phyloP scores from a whole-genome alignment of 1,140 invertebrate species.

The Halotydeus destructor region DNA sequence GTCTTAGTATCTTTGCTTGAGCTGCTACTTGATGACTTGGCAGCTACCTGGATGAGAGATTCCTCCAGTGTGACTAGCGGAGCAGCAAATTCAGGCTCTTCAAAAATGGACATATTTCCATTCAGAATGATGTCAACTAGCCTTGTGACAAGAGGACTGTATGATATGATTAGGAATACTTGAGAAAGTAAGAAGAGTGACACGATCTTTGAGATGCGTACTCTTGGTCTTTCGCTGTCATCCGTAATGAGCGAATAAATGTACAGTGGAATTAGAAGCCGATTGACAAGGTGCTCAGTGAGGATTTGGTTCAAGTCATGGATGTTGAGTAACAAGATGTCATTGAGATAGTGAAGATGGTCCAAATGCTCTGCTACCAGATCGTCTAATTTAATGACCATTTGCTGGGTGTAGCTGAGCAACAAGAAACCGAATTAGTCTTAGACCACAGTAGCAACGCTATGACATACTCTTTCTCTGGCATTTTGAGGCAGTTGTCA shows the following conservation, averaged over 20 bases:
- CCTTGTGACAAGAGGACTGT: conserved; percentile 63
- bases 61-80: conserved; percentile 49
- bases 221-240: conserved; percentile 17
- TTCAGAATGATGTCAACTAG: conserved; percentile 70
- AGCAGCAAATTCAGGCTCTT: conserved; percentile 27
- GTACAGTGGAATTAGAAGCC: conserved; percentile 64
- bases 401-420: conserved; percentile 53
- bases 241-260: conserved; percentile 7
- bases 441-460: not conserved
- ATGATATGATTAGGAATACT: conserved; percentile 80
- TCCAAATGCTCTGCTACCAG: conserved; percentile 93
- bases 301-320: conserved; percentile 80
- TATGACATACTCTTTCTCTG: conserved; percentile 9
- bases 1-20: conserved; percentile 2
- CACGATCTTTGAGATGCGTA: conserved; percentile 63
- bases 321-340: conserved; percentile 80
- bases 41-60: conserved; percentile 27
- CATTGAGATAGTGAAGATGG: conserved; percentile 92
- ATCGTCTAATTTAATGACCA: conserved; percentile 66
- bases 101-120: conserved; percentile 25
- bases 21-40: not conserved
- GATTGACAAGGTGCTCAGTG: conserved; percentile 81
- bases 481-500: conserved; percentile 67
- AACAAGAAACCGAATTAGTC: conserved; percentile 13
- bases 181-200: conserved; percentile 77